Evolutionary conservation across 2,888 invertebrate species (phyloP).

Genomic region (Trichopoda pennipes): DNA sequence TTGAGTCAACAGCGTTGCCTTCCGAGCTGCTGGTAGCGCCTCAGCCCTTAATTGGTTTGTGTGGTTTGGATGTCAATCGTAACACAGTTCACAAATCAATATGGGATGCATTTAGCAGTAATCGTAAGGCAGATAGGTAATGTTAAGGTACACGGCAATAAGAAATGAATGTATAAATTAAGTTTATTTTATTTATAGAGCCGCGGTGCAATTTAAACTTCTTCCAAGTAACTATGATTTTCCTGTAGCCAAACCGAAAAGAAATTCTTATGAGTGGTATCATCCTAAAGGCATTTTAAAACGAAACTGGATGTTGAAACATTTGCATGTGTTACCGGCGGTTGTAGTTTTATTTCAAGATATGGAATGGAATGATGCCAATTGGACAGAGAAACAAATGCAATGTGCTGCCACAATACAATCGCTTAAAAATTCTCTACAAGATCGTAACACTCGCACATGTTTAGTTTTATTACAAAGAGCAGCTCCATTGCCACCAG

Average conservation of each 20-base stretch:
- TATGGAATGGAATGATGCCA: conserved; percentile 97
- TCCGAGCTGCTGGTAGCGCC: conserved; percentile 91
- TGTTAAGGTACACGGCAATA: background rate
- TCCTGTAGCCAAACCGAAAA: conserved; percentile 91
- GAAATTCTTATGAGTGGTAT: conserved; percentile 96
- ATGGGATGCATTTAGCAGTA: conserved; percentile 95
- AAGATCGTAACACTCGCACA: conserved; percentile 84
- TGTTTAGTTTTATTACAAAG: conserved; percentile 95
- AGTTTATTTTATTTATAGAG: conserved; percentile 80
- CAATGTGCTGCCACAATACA: conserved; percentile 96
- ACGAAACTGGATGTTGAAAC: conserved; percentile 97
- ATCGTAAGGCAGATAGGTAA: conserved; percentile 86
- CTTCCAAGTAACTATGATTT: conserved; percentile 92
- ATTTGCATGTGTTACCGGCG: conserved; percentile 93
- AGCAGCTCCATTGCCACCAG: conserved; percentile 87
- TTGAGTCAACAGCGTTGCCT: conserved; percentile 87
- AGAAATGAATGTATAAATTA: background rate
- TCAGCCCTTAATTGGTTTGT: conserved; percentile 91
- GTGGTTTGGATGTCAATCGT: conserved; percentile 91
- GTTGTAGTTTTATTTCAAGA: conserved; percentile 97
- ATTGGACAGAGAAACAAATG: conserved; percentile 96
- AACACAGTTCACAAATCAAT: conserved; percentile 94
- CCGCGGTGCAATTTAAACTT: conserved; percentile 91
- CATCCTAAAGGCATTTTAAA: conserved; percentile 96
- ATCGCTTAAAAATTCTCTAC: conserved; percentile 84